A percentile compares a stretch with the other conserved stretches of the same genome.
These are phyloP conservation scores for Pseudolaguvia tuberculata DNA, from an alignment of 2,113 vertebrate species.

Conservation along the genomic window DNA sequence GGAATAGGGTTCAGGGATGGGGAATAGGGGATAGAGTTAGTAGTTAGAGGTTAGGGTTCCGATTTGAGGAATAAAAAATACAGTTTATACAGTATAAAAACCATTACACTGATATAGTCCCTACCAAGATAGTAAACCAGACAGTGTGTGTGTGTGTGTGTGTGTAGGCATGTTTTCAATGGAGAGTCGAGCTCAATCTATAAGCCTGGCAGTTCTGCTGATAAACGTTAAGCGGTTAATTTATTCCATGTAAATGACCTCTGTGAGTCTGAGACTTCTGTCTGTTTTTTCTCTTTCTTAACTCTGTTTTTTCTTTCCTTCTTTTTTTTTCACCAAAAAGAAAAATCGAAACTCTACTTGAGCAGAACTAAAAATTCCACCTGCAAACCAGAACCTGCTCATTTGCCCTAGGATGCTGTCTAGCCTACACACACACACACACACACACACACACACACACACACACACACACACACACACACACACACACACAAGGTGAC, in stretches of 20 bases:
- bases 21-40: no score
- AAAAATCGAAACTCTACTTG: background rate
- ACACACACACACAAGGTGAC: constrained; percentile 37
- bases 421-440: no score
- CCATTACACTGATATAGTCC: no score
- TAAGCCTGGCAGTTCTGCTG: background rate
- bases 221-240: background rate
- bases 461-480: constrained; percentile 10
- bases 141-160: background rate
- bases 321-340: no score
- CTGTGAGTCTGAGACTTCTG: constrained; percentile 7
- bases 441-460: background rate
- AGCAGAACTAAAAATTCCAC: background rate
- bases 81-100: no score
- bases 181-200: background rate
- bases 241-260: constrained; percentile 28
- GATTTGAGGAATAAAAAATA: no score
- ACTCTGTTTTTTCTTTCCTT: no score
- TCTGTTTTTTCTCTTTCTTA: no score
- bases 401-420: background rate
- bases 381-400: constrained; percentile 3
- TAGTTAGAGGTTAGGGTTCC: no score
- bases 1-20: no score
- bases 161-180: background rate
- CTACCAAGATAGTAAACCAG: no score